Evolutionary conservation across 92 coral and sea anemone genomes (phyloP).

Genomic region (Epizoanthus fatuus): DNA sequence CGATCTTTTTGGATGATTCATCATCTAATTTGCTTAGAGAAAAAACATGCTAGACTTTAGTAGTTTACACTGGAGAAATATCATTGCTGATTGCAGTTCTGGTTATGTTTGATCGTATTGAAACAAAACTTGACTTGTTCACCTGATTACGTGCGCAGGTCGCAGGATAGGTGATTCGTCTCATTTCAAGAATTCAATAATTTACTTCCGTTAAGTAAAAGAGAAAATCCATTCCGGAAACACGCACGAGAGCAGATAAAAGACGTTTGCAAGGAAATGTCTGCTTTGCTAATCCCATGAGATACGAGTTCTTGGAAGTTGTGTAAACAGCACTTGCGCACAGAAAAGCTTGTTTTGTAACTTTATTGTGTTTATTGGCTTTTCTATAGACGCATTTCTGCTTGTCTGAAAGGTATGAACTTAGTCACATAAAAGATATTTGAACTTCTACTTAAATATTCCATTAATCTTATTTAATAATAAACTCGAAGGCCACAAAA

Average conservation of each 20-base stretch:
- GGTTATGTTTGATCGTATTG: neutral
- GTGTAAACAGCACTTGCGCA: conserved; percentile 40
- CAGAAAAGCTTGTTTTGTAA: conserved; percentile 40
- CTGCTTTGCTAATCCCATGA: conserved; percentile 42
- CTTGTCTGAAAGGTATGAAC: conserved; percentile 28
- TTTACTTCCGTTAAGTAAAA: conserved; percentile 47
- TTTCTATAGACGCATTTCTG: neutral
- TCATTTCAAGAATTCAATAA: conserved; percentile 45
- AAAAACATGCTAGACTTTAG: conserved; percentile 6
- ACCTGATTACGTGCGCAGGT: conserved; percentile 26
- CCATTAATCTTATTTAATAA: conserved; percentile 42
- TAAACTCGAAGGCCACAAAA: conserved; percentile 27
- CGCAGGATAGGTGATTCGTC: conserved; percentile 17
- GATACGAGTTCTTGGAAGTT: conserved; percentile 29
- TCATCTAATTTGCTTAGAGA: conserved; percentile 13
- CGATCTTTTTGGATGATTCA: conserved; percentile 25
- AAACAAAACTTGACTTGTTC: neutral
- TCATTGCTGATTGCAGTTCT: neutral
- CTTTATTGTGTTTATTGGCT: conserved; percentile 32
- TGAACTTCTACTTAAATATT: conserved; percentile 45
- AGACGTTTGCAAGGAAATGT: conserved; percentile 47
- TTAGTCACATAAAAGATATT: conserved; percentile 33
- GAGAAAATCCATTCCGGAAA: conserved; percentile 50
- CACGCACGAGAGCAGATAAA: conserved; percentile 52
- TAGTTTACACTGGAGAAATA: neutral